A percentile compares a stretch with the other conserved stretches of the same genome.
phyloP scores from a whole-genome alignment of 53 echinoderm and acorn worm species.

The Crossaster papposus region DNA sequence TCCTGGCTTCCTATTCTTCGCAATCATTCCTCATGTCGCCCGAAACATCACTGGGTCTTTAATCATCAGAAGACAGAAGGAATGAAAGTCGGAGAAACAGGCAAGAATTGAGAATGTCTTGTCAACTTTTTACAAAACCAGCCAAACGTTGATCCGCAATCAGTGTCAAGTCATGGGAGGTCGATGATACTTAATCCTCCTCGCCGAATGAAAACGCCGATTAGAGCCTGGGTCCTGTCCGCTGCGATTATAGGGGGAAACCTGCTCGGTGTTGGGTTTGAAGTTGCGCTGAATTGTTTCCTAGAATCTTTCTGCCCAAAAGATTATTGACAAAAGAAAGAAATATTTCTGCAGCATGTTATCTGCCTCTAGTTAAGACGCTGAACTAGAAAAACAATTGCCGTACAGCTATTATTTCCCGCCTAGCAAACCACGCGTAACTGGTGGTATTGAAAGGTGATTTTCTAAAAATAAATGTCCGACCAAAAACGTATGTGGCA shows the following conservation, averaged over 20 bases:
- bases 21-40: background rate
- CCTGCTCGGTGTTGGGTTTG: background rate
- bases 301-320: background rate
- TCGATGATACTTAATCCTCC: slow-evolving; percentile 31
- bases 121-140: slow-evolving; percentile 5
- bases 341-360: too few species aligned
- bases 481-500: too few species aligned
- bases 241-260: background rate
- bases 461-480: too few species aligned
- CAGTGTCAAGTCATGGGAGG: background rate
- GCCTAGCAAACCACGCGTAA: too few species aligned
- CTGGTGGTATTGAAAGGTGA: too few species aligned
- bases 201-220: slow-evolving; percentile 11
- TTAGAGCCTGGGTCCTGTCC: background rate
- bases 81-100: background rate
- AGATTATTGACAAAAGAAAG: too few species aligned
- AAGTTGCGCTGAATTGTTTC: background rate
- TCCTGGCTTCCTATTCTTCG: background rate
- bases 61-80: background rate
- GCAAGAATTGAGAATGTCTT: slow-evolving; percentile 32
- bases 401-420: too few species aligned
- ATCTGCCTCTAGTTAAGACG: too few species aligned
- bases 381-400: too few species aligned
- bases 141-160: slow-evolving; percentile 15
- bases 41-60: background rate